phyloP scores from a whole-genome alignment of 2,888 invertebrate species.

The Acleris holmiana region DNA sequence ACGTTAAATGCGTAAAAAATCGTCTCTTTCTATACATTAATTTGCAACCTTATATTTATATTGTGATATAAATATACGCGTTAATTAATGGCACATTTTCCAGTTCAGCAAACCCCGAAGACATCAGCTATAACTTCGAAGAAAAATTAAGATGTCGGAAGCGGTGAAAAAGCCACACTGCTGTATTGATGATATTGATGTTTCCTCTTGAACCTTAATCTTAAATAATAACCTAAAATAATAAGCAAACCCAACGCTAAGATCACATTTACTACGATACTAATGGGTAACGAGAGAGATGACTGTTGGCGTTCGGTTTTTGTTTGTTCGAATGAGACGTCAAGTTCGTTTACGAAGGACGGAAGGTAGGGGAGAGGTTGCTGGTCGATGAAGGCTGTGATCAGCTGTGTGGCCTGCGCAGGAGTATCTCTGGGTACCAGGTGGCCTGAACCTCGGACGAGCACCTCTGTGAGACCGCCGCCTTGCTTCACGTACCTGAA shows the following conservation, averaged over 20 bases:
- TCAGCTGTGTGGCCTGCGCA: slow-evolving; percentile 61
- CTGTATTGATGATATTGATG: slow-evolving; percentile 55
- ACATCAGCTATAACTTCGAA: not conserved
- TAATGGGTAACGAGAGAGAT: slow-evolving; percentile 59
- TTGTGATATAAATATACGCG: no score
- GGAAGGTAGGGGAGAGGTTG: slow-evolving; percentile 48
- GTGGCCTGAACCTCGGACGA: slow-evolving; percentile 86
- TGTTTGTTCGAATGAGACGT: slow-evolving; percentile 1
- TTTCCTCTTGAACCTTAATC: slow-evolving; percentile 56
- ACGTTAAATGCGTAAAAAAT: no score
- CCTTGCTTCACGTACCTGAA: slow-evolving; percentile 83
- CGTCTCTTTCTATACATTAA: no score
- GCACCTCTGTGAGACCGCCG: slow-evolving; percentile 81
- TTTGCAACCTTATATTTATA: no score
- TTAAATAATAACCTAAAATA: slow-evolving; percentile 50
- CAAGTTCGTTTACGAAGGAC: slow-evolving; percentile 7
- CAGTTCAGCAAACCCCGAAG: no score
- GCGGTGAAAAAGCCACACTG: slow-evolving; percentile 53
- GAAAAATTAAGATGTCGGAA: slow-evolving; percentile 10
- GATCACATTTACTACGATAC: slow-evolving; percentile 61
- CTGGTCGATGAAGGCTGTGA: slow-evolving; percentile 59
- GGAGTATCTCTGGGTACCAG: slow-evolving; percentile 86
- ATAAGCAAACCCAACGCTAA: slow-evolving; percentile 50
- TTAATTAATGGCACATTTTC: not conserved
- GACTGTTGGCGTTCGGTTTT: slow-evolving; percentile 18